Evolutionary conservation across 2,797 vertebrate genomes (phyloP), one percentile per base, ranked within the genome.

Genomic region (Rallus crepitans): DNA sequence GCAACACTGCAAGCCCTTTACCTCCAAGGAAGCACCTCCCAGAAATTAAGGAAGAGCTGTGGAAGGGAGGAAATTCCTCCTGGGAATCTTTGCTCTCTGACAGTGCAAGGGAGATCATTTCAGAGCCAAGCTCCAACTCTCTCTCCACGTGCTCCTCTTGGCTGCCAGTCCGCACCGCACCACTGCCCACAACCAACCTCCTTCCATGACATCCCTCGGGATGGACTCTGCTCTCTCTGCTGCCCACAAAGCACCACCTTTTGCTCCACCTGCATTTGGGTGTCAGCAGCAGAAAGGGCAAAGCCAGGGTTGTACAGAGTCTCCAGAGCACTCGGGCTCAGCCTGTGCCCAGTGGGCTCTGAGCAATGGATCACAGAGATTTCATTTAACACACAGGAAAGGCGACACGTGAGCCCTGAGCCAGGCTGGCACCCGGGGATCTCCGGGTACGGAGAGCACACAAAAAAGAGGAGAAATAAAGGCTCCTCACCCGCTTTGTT

Each of bases 401-500:
- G 0, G 30, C 81, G 55, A 50, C n/a, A 21, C 1, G 3, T 2
- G 68, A 81, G 68, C 48, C 37, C 20, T 48, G 69, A 78, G 68
- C 57, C 68, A 31, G 2, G 7, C 65, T 37, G 18, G 21, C 24
- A 6, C 16, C 39, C 47, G 56, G 11, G 33, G 40, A 65, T n/a
- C 68, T 18, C 30, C 0, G 2, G 4, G 12, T 35, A 52, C 5
- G 14, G 40, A 9, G 6, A 39, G 37, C 47, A 35, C 12, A 7
- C 7, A 60, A 48, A 6, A 37, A 55, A n/a, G 11, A 70, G 8
- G 8, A 53, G 35, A n/a, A 84, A 11, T 2, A 7, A 52, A 37
- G 15, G 71, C 59, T 33, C 57, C 98, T 98, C 95, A 99, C 99
- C 98, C 99, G 98, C 72, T 99, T 99, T 6, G 98, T 99, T 96